Base-by-base conservation (phyloP, 2,113 vertebrate species). In the Empidonax traillii region DNA sequence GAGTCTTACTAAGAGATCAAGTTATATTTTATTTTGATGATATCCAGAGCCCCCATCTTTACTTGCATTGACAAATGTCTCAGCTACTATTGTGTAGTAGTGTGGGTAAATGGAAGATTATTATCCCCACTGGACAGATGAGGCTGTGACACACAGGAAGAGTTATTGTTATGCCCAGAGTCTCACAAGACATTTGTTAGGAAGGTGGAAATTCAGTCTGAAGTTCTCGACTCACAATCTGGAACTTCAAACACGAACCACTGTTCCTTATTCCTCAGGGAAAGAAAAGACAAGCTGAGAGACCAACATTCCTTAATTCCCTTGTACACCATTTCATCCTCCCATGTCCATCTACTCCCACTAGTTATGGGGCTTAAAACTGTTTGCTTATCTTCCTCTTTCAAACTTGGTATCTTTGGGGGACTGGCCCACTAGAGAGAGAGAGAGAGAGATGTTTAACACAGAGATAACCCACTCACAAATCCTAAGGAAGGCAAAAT, bases 381-480 rank as follows among this genome's bases (percentile, higher is more conserved):
- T 46, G 31, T 78, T 89, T 87, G 35, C 88, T 94, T 79, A 90
- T 83, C 90, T 85, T 88, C 68, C 67, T 47, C 61, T 79, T 81
- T 75, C 79, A 79, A 59, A 74, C 52, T 19, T 39, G 35, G 8
- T 56, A 63, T 93, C 63, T 86, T 46, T 66, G 58, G 83, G 78
- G 53, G 39, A 31, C 30, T 73, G 94, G 72, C 71, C 39, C 35
- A 67, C 79, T 62, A 53, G 46, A 58, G 91, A 66, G 46, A 58
- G 35, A 67, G 23, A 53, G 35, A 49, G 35, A 67, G 23, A 53
- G 35, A 49, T 44, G 67, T 91, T 65, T 87, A 87, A 53, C 33
- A 88, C 66, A 49, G 73, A 75, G 94, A 93, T 85, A 96, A 96
- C 84, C 89, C 89, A 52, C 44, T 77, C 68, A n/a, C 35, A 56